A percentile compares a stretch with the other conserved stretches of the same genome.
phyloP scores from a whole-genome alignment of 2,113 vertebrate species.

The Camelus dromedarius region DNA sequence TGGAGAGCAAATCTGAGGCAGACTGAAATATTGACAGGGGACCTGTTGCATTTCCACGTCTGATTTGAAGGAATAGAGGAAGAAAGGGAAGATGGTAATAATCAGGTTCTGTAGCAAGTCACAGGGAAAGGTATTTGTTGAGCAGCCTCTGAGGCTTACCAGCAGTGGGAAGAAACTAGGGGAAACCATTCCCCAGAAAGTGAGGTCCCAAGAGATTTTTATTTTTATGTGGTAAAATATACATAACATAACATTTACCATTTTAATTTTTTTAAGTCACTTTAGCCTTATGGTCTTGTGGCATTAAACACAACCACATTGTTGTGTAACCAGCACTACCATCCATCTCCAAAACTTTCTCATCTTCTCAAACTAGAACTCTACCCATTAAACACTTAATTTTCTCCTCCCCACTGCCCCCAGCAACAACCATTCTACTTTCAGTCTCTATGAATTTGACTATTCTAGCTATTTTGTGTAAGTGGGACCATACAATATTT shows the following conservation, averaged over 20 bases:
- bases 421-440: not conserved
- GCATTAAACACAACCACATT: not conserved
- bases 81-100: not conserved
- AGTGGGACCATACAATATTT: not conserved
- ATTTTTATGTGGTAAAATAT: constrained; percentile 37
- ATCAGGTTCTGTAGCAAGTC: not conserved
- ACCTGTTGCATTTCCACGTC: not conserved
- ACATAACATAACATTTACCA: not conserved
- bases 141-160: constrained; percentile 5
- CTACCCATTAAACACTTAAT: not conserved
- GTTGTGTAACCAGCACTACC: not conserved
- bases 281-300: not conserved
- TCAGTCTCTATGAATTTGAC: not conserved
- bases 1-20: constrained; percentile 1
- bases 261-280: not conserved
- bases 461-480: not conserved
- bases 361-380: constrained; percentile 23
- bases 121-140: not conserved
- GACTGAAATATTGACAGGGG: not conserved
- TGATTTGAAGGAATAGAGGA: not conserved
- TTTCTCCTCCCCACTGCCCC: not conserved
- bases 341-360: not conserved
- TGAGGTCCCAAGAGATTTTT: not conserved
- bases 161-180: not conserved
- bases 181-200: not conserved